Conservation (phyloP, 2,797 vertebrate species). For the Lacerta viridis region DNA sequence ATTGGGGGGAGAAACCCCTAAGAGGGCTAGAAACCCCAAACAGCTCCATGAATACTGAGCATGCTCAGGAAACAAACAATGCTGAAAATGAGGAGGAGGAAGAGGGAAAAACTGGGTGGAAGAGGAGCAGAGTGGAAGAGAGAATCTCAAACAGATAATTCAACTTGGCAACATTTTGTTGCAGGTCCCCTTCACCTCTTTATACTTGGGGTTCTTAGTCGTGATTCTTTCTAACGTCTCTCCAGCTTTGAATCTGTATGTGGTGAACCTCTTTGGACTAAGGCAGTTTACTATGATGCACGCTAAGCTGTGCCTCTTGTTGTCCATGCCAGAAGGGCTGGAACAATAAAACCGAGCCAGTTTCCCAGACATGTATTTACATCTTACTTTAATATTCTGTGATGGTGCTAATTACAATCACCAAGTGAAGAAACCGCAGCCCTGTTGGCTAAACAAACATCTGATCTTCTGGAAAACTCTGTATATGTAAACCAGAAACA, state of each 20-base stretch:
- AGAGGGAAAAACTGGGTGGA: too few relatives aligned
- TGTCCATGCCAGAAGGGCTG: background rate
- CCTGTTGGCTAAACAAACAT: slow-evolving; percentile 65
- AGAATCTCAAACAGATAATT: too few relatives aligned
- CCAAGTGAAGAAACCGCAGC: slow-evolving; percentile 73
- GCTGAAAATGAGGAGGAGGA: too few relatives aligned
- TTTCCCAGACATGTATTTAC: slow-evolving; percentile 62
- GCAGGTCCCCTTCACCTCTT: background rate
- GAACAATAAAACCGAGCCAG: slow-evolving; percentile 62
- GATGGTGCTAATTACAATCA: slow-evolving; percentile 75
- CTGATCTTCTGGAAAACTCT: slow-evolving; percentile 71
- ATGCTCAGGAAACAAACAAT: too few relatives aligned
- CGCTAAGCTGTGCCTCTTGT: background rate
- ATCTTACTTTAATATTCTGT: slow-evolving; percentile 66
- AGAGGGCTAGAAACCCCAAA: too few relatives aligned
- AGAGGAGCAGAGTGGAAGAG: too few relatives aligned
- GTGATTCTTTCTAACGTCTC: background rate
- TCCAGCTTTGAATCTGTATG: background rate
- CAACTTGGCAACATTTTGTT: background rate
- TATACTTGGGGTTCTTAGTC: background rate
- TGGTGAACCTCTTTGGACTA: background rate
- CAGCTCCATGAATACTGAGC: too few relatives aligned
- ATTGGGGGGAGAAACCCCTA: background rate
- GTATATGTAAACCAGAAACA: slow-evolving; percentile 71
- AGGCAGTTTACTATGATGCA: background rate